These are phyloP conservation scores for Hycleus cichorii DNA, from an alignment of 1,140 invertebrate species.

Conservation along the genomic window DNA sequence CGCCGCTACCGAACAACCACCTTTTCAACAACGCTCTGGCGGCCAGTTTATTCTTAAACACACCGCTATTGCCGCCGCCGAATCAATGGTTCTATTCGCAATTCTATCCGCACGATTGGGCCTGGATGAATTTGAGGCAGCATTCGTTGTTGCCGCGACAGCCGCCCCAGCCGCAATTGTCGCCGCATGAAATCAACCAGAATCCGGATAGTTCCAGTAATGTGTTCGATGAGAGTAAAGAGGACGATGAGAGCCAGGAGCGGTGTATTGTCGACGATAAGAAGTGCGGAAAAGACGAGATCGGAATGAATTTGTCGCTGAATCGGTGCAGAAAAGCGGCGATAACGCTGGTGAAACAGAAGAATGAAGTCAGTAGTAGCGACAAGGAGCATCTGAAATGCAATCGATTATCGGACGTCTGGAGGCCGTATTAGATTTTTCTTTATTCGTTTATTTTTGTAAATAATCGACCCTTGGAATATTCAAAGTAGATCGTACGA, in stretches of 20 bases:
- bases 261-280: slow-evolving; percentile 5
- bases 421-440: slow-evolving; percentile 49
- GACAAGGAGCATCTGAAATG: slow-evolving; percentile 36
- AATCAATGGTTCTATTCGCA: slow-evolving; percentile 68
- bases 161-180: slow-evolving; percentile 31
- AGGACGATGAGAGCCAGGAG: slow-evolving; percentile 5
- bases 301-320: slow-evolving; percentile 33
- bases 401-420: slow-evolving; percentile 47
- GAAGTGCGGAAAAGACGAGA: slow-evolving; percentile 21
- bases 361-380: slow-evolving; percentile 40
- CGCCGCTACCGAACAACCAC: slow-evolving; percentile 37
- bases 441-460: background rate
- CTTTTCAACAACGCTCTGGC: slow-evolving; percentile 60
- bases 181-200: slow-evolving; percentile 38
- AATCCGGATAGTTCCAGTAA: slow-evolving; percentile 38
- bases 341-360: slow-evolving; percentile 36
- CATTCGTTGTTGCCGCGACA: slow-evolving; percentile 40
- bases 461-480: background rate
- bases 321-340: slow-evolving; percentile 32
- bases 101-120: slow-evolving; percentile 55
- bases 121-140: slow-evolving; percentile 52
- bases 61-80: slow-evolving; percentile 60
- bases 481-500: no score
- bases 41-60: slow-evolving; percentile 61
- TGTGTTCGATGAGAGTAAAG: slow-evolving; percentile 31